phyloP scores from a whole-genome alignment of 2,888 invertebrate species.

The Leucophenga montana region DNA sequence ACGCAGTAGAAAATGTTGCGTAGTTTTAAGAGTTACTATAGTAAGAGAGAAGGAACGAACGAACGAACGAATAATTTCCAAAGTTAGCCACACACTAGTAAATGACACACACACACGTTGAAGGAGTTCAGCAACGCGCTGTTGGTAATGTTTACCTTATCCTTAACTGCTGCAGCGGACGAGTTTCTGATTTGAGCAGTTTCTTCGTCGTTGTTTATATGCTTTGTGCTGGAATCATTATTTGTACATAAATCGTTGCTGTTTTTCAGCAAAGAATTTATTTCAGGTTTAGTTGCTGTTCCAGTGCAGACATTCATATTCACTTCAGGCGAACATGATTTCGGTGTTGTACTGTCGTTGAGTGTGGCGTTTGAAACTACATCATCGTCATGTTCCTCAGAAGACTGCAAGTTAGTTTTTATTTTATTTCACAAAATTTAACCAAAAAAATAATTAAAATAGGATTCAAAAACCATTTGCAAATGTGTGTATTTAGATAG shows the following conservation, averaged over 20 bases:
- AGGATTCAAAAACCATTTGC: not conserved
- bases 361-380: not conserved
- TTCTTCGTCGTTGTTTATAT: not conserved
- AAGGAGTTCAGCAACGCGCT: not conserved
- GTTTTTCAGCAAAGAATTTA: not conserved
- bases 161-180: not conserved
- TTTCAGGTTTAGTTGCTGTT: not conserved
- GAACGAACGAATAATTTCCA: slow-evolving; percentile 11
- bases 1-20: no score
- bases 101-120: not conserved
- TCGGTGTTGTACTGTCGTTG: slow-evolving; percentile 1
- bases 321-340: slow-evolving; percentile 7
- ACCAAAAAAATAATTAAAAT: not conserved
- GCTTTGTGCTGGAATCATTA: not conserved
- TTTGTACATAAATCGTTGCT: slow-evolving; percentile 23
- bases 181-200: not conserved
- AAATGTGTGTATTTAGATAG: not conserved
- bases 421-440: not conserved
- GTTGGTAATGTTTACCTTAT: slow-evolving; percentile 10
- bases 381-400: slow-evolving; percentile 2
- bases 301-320: not conserved
- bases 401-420: slow-evolving; percentile 15
- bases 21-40: no score
- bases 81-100: slow-evolving; percentile 17
- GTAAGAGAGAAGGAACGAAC: not conserved